phyloP scores from a whole-genome alignment of 2,797 vertebrate species.

The Notamacropus eugenii region DNA sequence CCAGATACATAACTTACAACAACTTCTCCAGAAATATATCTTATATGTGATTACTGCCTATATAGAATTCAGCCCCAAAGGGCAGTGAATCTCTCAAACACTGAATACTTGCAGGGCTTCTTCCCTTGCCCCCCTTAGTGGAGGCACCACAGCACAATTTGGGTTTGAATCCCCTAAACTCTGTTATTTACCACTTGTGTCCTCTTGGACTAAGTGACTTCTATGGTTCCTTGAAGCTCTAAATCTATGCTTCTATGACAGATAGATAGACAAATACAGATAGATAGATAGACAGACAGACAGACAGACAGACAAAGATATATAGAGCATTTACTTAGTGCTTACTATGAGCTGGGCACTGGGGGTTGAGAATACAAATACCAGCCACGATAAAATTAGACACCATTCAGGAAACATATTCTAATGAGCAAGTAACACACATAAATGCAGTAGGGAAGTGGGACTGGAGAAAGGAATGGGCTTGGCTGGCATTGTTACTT shows the following conservation, averaged over 20 bases:
- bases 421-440: not conserved
- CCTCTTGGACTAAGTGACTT: not conserved
- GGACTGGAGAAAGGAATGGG: not conserved
- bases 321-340: not conserved
- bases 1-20: not conserved
- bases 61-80: not conserved
- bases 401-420: not conserved
- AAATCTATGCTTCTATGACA: not conserved
- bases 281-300: not conserved
- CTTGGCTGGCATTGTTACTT: not conserved
- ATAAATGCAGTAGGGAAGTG: not conserved
- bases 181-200: not conserved
- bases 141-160: not conserved
- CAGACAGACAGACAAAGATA: not conserved
- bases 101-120: not conserved
- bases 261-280: not conserved
- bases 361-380: not conserved
- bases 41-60: not conserved
- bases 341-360: not conserved
- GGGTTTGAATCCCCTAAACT: not conserved
- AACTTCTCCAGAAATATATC: not conserved
- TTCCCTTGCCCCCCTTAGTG: no score
- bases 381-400: not conserved
- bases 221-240: not conserved
- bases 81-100: not conserved